phyloP scores from a whole-genome alignment of 2,888 invertebrate genomes.

The Apodemia duryi region DNA sequence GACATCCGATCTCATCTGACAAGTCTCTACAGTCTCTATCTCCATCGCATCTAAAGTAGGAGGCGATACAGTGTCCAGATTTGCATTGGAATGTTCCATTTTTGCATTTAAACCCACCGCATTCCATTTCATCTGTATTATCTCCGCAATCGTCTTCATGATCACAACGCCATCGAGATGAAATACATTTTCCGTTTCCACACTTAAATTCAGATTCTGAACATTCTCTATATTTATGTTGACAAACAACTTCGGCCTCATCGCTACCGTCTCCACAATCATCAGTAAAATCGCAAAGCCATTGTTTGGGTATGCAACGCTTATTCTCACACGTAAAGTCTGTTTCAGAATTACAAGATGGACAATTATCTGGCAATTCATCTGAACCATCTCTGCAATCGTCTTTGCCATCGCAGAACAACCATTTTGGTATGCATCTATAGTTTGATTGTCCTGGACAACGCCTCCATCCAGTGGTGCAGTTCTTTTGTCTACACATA shows the following conservation, averaged over 20 bases:
- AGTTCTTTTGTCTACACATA: constrained; percentile 94
- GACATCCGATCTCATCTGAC: constrained; percentile 94
- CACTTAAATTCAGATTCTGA: constrained; percentile 96
- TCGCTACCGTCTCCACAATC: constrained; percentile 98
- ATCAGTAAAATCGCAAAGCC: constrained; percentile 97
- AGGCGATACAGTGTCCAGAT: constrained; percentile 95
- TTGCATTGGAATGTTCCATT: constrained; percentile 94
- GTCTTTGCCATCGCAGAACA: constrained; percentile 98
- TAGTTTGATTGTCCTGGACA: constrained; percentile 96
- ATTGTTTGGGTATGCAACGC: constrained; percentile 92
- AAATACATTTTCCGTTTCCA: constrained; percentile 93
- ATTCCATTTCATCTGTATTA: constrained; percentile 92
- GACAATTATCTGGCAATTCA: constrained; percentile 94
- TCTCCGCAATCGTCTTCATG: constrained; percentile 98
- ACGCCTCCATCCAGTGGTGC: constrained; percentile 96
- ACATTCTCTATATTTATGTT: constrained; percentile 91
- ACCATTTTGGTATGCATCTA: constrained; percentile 97
- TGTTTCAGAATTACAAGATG: constrained; percentile 90
- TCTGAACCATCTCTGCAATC: constrained; percentile 97
- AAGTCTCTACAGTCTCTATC: constrained; percentile 93
- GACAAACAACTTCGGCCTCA: constrained; percentile 89
- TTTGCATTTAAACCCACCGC: constrained; percentile 91
- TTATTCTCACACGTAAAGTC: constrained; percentile 97
- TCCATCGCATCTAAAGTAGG: constrained; percentile 93
- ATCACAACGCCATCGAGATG: constrained; percentile 95